phyloP scores from a whole-genome alignment of 2,797 vertebrate species.

The Myotis myotis region DNA sequence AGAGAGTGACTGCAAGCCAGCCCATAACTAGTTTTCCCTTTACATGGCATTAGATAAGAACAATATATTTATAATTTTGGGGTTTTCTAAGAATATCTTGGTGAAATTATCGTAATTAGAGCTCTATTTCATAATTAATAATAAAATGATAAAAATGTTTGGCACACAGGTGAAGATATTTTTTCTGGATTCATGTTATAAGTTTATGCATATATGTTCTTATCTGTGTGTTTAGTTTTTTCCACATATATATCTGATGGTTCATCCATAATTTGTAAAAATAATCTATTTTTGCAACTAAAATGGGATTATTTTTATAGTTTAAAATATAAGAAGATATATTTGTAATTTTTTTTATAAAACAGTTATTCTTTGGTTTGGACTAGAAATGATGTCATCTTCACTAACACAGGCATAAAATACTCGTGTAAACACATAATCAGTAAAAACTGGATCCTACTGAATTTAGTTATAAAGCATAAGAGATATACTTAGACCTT shows the following conservation, averaged over 20 bases:
- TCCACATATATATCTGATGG: neutral
- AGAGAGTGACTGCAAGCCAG: neutral
- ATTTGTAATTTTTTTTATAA: neutral
- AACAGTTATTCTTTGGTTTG: neutral
- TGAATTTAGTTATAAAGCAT: neutral
- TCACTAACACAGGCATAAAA: neutral
- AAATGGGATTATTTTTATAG: neutral
- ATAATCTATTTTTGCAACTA: neutral
- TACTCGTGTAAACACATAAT: constrained; percentile 22
- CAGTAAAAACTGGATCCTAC: neutral
- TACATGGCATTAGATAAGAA: neutral
- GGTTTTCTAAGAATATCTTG: neutral
- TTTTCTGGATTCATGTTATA: neutral
- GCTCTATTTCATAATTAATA: neutral
- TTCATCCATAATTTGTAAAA: neutral
- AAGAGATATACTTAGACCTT: neutral
- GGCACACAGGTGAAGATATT: neutral
- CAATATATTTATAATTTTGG: neutral
- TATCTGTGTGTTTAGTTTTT: neutral
- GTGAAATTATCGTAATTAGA: neutral
- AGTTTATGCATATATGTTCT: neutral
- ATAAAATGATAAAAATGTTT: neutral
- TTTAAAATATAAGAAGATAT: neutral
- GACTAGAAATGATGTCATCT: neutral
- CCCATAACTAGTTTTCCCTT: neutral